Conservation (phyloP, 2,797 vertebrate species). For the Podarcis siculus region DNA sequence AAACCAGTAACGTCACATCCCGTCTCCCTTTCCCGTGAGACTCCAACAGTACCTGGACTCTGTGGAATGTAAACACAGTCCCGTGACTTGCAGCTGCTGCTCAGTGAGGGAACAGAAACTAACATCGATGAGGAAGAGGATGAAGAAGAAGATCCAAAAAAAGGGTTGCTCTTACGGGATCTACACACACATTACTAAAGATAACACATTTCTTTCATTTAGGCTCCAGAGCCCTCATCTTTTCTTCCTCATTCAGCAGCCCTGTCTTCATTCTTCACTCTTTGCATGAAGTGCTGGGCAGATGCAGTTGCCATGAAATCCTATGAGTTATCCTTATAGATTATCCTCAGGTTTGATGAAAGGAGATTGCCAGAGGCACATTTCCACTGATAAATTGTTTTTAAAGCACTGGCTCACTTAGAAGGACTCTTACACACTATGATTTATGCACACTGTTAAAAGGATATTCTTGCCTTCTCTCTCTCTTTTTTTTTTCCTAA, state of each 20-base stretch:
- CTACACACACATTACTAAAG: background rate
- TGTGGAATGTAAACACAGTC: no score
- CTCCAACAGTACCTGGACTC: no score
- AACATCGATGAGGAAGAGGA: background rate
- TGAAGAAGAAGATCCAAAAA: background rate
- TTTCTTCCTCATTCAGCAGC: conserved; percentile 40
- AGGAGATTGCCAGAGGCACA: background rate
- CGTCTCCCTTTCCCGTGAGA: no score
- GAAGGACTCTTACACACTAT: background rate
- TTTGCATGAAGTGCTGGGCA: conserved; percentile 28
- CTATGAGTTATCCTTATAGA: conserved; percentile 20
- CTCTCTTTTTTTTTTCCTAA: accelerated
- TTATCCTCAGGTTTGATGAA: conserved; percentile 25
- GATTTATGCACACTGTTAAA: conserved; percentile 15
- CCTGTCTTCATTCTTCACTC: conserved; percentile 29
- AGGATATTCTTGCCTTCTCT: background rate
- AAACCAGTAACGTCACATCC: no score
- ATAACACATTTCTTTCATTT: conserved; percentile 10
- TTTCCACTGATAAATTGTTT: conserved; percentile 46
- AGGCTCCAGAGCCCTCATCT: conserved; percentile 33
- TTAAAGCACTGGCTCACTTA: background rate
- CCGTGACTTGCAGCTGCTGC: no score
- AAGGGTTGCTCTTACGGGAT: background rate
- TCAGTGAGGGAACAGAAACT: no score
- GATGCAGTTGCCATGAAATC: background rate